These are phyloP conservation scores for Graptemys geographica DNA, from an alignment of 2,797 vertebrate species.

Conservation along the genomic window DNA sequence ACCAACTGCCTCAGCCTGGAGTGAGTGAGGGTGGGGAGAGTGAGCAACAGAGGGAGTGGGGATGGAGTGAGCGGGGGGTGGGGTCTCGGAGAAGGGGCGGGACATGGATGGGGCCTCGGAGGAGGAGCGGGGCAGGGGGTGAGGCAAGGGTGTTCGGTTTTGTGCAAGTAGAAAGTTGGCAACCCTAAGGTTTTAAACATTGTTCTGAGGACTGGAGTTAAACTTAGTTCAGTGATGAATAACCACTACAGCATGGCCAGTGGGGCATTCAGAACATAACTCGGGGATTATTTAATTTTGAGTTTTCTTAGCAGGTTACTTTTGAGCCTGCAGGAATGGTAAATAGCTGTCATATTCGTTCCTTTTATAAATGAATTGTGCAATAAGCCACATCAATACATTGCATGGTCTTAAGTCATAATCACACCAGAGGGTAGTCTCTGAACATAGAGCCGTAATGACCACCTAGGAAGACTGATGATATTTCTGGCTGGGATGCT, in stretches of 20 bases:
- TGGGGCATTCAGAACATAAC: not conserved
- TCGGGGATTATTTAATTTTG: not conserved
- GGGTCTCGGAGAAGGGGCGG: too few relatives aligned
- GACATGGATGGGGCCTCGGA: too few relatives aligned
- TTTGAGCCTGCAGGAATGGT: not conserved
- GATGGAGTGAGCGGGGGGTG: too few relatives aligned
- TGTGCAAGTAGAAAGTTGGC: too few relatives aligned
- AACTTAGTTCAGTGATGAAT: not conserved
- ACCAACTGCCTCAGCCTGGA: too few relatives aligned
- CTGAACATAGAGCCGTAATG: accelerated
- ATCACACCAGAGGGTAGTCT: not conserved
- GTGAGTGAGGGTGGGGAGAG: too few relatives aligned
- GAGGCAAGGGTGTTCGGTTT: too few relatives aligned
- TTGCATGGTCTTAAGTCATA: not conserved
- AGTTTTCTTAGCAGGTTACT: not conserved
- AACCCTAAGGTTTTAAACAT: not conserved
- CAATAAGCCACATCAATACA: not conserved
- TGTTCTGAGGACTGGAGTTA: not conserved
- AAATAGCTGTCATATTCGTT: not conserved
- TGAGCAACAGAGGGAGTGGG: too few relatives aligned
- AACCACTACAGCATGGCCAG: not conserved
- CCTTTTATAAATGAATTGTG: not conserved
- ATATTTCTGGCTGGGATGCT: not conserved
- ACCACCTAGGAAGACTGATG: not conserved
- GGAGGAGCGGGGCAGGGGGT: too few relatives aligned